Percentiles rank a stretch among this genome's conserved stretches.
Conservation (phyloP, 92 coral and sea anemone genomes). For the Pocillopora grandis region DNA sequence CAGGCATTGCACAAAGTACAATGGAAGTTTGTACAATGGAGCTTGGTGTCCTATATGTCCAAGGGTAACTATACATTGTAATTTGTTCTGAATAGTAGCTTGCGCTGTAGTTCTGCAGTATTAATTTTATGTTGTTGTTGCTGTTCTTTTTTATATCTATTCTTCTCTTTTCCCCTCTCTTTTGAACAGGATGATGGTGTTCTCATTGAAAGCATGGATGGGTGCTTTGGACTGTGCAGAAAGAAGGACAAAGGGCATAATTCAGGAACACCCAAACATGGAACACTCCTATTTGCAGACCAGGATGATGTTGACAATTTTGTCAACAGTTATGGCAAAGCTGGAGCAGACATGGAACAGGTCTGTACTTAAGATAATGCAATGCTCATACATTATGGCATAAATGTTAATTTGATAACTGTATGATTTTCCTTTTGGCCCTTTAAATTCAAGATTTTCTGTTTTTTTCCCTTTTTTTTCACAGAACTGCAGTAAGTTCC, state of each 20-base stretch:
- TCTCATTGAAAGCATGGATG: constrained; percentile 59
- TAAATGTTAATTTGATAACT: background rate
- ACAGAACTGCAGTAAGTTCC: constrained; percentile 57
- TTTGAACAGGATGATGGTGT: constrained; percentile 46
- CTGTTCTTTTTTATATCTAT: no score
- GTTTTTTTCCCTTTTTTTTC: background rate
- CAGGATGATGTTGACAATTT: constrained; percentile 65
- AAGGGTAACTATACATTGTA: constrained; percentile 40
- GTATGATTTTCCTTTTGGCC: constrained; percentile 9
- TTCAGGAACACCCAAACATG: constrained; percentile 46
- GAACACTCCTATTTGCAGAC: constrained; percentile 55
- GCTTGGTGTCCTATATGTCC: constrained; percentile 67
- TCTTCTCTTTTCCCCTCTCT: no score
- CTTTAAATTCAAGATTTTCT: background rate
- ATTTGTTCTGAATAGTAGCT: background rate
- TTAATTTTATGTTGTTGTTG: background rate
- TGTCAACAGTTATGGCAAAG: constrained; percentile 58
- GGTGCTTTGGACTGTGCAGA: constrained; percentile 58
- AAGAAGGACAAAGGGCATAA: constrained; percentile 53
- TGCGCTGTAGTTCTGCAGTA: constrained; percentile 15
- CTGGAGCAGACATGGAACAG: constrained; percentile 51
- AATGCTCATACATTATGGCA: background rate
- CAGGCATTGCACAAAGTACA: constrained; percentile 48
- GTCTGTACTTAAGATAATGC: constrained; percentile 13
- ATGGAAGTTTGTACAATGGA: constrained; percentile 55